phyloP scores from a whole-genome alignment of 2,797 vertebrate species.

The Urophycis tenuis region DNA sequence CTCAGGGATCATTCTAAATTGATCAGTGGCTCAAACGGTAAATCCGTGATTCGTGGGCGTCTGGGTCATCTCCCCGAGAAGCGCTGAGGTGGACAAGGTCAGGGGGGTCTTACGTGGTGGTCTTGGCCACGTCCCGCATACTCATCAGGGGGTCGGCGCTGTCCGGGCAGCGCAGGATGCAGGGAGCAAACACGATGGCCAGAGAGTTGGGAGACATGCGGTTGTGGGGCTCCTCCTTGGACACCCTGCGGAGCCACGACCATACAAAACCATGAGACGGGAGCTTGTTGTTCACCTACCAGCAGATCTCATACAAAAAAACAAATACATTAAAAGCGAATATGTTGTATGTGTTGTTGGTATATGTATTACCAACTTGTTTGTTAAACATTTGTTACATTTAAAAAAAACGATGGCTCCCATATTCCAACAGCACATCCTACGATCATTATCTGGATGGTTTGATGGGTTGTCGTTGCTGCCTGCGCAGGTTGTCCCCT shows the following conservation, averaged over 20 bases:
- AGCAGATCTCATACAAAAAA: no score
- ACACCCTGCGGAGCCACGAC: slow-evolving; percentile 73
- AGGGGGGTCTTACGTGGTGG: slow-evolving; percentile 81
- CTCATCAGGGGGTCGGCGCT: slow-evolving; percentile 88
- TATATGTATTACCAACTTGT: no score
- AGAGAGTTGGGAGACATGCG: slow-evolving; percentile 93
- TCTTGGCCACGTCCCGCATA: slow-evolving; percentile 97
- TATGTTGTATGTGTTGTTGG: no score
- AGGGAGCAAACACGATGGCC: slow-evolving; percentile 95
- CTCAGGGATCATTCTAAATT: background rate
- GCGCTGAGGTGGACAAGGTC: background rate
- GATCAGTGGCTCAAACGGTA: background rate
- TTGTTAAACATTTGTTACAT: no score
- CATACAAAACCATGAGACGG: background rate
- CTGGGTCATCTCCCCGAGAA: background rate
- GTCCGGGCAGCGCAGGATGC: slow-evolving; percentile 90
- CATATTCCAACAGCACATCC: background rate
- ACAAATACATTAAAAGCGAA: no score
- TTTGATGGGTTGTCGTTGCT: background rate
- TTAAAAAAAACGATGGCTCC: no score
- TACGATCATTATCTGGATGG: background rate
- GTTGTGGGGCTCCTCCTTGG: slow-evolving; percentile 86
- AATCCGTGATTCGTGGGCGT: background rate
- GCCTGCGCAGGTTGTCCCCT: background rate
- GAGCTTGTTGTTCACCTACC: background rate